Evolutionary conservation across 2,113 vertebrate species (phyloP).

Genomic region (Upupa epops): DNA sequence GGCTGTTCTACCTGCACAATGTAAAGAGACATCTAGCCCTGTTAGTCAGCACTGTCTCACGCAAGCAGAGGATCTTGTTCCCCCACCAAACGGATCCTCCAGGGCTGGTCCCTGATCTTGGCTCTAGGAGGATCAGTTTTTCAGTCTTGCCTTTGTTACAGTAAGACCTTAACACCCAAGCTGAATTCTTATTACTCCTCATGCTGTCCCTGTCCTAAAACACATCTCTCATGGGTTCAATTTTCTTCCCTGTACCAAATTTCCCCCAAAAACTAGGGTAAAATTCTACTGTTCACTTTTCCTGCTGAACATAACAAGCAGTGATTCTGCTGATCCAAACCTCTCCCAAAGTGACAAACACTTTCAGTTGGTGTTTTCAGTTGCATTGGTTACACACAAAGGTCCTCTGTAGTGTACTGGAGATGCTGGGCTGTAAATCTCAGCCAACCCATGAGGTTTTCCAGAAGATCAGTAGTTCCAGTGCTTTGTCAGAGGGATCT

Average conservation of each 20-base stretch:
- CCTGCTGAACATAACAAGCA: neutral
- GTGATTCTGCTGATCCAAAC: neutral
- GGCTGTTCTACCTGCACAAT: neutral
- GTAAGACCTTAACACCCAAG: too few relatives aligned
- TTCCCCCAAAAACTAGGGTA: accelerated
- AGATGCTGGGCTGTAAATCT: neutral
- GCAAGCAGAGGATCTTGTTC: neutral
- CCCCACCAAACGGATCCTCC: neutral
- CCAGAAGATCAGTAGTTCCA: neutral
- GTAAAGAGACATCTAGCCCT: neutral
- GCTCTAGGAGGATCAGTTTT: neutral
- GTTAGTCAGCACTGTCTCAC: accelerated
- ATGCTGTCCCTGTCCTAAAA: neutral
- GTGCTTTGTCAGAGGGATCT: neutral
- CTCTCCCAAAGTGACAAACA: neutral
- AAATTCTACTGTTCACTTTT: neutral
- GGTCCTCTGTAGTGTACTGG: neutral
- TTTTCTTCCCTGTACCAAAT: neutral
- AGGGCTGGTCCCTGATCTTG: neutral
- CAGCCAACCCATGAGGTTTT: neutral
- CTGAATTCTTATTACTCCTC: neutral
- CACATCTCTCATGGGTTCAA: neutral
- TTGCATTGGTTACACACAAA: neutral
- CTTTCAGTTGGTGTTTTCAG: neutral
- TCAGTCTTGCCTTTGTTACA: neutral